Evolutionary conservation across 2,888 invertebrate species (phyloP).

Genomic region (Xanthostigma xanthostigma): DNA sequence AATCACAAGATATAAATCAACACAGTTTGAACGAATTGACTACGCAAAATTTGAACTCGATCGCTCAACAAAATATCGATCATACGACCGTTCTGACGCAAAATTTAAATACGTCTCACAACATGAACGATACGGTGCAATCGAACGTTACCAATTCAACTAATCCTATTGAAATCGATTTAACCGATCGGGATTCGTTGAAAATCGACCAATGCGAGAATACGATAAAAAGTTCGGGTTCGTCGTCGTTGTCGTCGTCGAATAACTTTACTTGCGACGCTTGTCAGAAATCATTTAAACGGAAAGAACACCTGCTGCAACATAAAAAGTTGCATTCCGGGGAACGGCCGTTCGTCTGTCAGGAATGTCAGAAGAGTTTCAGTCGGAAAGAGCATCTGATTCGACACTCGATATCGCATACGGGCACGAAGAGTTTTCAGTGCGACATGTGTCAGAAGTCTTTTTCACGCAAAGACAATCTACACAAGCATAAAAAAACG

Average conservation of each 20-base stretch:
- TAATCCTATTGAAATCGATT: conserved; percentile 22
- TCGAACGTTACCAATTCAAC: conserved; percentile 7
- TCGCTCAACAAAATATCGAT: no score
- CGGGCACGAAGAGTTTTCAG: conserved; percentile 48
- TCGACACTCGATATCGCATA: conserved; percentile 49
- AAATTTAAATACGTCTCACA: conserved; percentile 7
- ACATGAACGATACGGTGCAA: not conserved
- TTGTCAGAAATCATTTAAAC: conserved; percentile 48
- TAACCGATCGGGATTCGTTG: conserved; percentile 16
- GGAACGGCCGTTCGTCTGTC: conserved; percentile 48
- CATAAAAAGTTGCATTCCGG: conserved; percentile 52
- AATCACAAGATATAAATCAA: no score
- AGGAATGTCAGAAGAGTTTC: conserved; percentile 48
- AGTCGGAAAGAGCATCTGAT: conserved; percentile 53
- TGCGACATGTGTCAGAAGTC: conserved; percentile 42
- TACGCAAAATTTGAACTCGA: no score
- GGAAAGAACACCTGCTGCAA: conserved; percentile 53
- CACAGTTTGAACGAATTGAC: no score
- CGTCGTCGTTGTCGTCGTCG: conserved; percentile 3
- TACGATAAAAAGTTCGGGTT: conserved; percentile 6
- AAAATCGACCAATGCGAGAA: conserved; percentile 10
- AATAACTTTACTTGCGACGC: conserved; percentile 33
- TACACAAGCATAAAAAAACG: conserved; percentile 42
- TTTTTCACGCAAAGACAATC: conserved; percentile 39
- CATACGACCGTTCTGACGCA: not conserved